Percentiles rank a stretch among this genome's conserved stretches.
Conservation (phyloP, 2,888 invertebrate genomes). For the Byasa hedistus region DNA sequence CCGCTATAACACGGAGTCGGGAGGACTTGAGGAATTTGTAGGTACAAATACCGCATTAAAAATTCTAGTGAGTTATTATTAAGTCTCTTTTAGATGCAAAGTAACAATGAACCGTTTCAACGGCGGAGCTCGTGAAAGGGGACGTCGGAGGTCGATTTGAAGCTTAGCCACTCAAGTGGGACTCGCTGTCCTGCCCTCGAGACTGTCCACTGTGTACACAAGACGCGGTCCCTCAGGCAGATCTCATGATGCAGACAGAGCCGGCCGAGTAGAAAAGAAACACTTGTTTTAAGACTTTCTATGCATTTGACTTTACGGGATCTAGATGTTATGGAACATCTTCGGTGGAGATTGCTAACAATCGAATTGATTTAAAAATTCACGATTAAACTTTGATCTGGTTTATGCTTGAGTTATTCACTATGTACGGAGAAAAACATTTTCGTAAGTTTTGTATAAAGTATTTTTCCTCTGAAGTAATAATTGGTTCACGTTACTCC, state of each 20-base stretch:
- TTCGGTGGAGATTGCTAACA: neutral
- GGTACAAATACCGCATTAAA: conserved; percentile 10
- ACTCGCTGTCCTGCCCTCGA: conserved; percentile 50
- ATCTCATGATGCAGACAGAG: conserved; percentile 3
- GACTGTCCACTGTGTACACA: conserved; percentile 23
- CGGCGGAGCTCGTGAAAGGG: conserved; percentile 45
- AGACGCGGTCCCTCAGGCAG: conserved; percentile 1
- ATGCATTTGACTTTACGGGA: neutral
- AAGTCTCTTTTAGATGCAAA: conserved; percentile 26
- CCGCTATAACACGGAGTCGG: too few species aligned
- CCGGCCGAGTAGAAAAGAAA: conserved; percentile 7
- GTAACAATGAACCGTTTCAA: conserved; percentile 30
- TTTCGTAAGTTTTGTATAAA: too few species aligned
- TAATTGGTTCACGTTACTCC: too few species aligned
- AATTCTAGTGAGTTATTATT: conserved; percentile 21
- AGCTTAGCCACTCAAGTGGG: conserved; percentile 64
- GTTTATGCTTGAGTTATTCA: too few species aligned
- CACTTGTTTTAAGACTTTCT: conserved; percentile 8
- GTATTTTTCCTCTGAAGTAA: too few species aligned
- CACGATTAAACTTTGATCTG: too few species aligned
- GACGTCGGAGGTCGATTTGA: conserved; percentile 44
- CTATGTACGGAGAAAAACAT: too few species aligned
- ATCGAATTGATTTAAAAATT: neutral
- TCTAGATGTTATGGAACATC: neutral
- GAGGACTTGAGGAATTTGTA: too few species aligned